A percentile compares a stretch with the other conserved stretches of the same genome.
These are phyloP conservation scores for Acleris cristana DNA, from an alignment of 2,888 invertebrate species.

Conservation along the genomic window DNA sequence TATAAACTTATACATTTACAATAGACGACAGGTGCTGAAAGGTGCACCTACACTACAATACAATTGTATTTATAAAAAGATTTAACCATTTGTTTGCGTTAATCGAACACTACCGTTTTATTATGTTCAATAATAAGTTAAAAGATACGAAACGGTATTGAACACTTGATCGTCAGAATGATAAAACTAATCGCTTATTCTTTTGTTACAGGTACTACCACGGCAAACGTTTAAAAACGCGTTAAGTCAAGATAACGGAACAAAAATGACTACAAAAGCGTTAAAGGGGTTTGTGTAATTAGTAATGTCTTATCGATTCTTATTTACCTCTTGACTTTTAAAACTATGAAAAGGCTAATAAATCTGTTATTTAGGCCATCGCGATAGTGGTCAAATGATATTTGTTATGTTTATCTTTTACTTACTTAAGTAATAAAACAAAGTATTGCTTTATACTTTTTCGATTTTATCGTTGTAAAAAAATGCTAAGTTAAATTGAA, in stretches of 20 bases:
- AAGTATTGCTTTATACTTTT: too few species aligned
- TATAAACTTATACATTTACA: too few species aligned
- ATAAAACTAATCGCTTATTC: not conserved
- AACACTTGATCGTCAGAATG: too few species aligned
- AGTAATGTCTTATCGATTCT: constrained; percentile 8
- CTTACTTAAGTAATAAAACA: not conserved
- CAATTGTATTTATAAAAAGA: too few species aligned
- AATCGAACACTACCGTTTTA: too few species aligned
- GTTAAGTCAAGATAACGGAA: not conserved
- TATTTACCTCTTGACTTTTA: constrained; percentile 4
- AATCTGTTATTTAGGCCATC: constrained; percentile 10
- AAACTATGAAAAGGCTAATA: not conserved
- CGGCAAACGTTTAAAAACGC: not conserved
- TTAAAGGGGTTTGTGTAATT: constrained; percentile 10
- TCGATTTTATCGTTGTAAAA: too few species aligned
- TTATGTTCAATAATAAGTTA: not conserved
- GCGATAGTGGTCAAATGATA: constrained; percentile 4
- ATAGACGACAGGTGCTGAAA: too few species aligned
- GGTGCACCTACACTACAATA: too few species aligned
- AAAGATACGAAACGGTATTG: not conserved
- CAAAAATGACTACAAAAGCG: not conserved
- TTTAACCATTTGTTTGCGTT: too few species aligned
- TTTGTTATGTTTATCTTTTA: constrained; percentile 4
- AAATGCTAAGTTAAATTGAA: too few species aligned
- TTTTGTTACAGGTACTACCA: constrained; percentile 22